Evolutionary conservation across 2,113 vertebrate genomes (phyloP).

Genomic region (Nyctereutes procyonoides): DNA sequence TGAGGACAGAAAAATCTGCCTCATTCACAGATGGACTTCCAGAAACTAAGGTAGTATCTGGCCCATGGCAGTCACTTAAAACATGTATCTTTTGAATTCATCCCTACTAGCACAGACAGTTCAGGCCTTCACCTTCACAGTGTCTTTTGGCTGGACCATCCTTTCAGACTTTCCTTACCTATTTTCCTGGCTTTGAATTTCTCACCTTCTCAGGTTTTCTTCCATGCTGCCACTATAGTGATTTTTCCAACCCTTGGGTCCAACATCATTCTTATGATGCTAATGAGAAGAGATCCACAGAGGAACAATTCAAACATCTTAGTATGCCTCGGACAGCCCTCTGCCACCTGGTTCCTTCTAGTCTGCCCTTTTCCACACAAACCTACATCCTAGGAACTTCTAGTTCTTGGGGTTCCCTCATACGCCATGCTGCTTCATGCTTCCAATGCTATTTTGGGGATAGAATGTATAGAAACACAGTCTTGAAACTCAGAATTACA

Average conservation of each 20-base stretch:
- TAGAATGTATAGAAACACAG: constrained; percentile 47
- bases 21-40: neutral
- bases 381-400: constrained; percentile 39
- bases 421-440: constrained; percentile 36
- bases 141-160: neutral
- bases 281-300: neutral
- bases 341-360: neutral
- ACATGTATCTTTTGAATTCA: neutral
- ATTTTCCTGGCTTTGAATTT: neutral
- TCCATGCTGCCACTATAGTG: neutral
- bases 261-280: neutral
- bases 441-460: constrained; percentile 53
- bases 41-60: neutral
- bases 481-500: constrained; percentile 50
- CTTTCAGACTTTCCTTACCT: neutral
- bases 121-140: neutral
- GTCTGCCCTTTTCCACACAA: constrained; percentile 51
- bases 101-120: neutral
- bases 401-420: constrained; percentile 36
- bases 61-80: neutral
- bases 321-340: neutral
- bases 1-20: neutral
- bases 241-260: neutral
- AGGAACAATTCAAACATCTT: neutral
- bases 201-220: neutral